phyloP scores from a whole-genome alignment of 2,113 vertebrate species.

The Solenodon paradoxus region DNA sequence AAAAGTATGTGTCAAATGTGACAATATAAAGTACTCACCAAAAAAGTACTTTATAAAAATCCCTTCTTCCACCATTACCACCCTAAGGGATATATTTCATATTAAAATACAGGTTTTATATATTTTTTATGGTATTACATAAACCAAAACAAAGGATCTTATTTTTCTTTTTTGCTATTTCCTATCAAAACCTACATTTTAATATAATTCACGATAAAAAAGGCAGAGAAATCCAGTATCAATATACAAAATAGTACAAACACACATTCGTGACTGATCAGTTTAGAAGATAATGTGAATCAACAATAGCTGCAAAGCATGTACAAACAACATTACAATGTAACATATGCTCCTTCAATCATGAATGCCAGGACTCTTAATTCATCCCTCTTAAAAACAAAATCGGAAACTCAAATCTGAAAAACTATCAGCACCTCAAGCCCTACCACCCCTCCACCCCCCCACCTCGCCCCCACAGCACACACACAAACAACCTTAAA shows the following conservation, averaged over 20 bases:
- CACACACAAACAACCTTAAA: not conserved
- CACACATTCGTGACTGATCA: not conserved
- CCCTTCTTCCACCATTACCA: constrained; percentile 14
- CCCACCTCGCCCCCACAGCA: no score
- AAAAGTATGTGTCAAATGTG: constrained; percentile 16
- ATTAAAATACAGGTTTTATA: not conserved
- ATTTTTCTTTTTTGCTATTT: not conserved
- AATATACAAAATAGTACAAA: constrained; percentile 12
- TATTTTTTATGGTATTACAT: constrained; percentile 24
- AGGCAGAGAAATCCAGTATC: constrained; percentile 17
- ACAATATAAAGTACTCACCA: not conserved
- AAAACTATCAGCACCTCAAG: not conserved
- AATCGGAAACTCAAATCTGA: constrained; percentile 9
- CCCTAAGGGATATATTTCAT: not conserved
- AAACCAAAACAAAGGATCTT: not conserved
- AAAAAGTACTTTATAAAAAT: constrained; percentile 42
- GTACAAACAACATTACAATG: not conserved
- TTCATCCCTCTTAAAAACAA: not conserved
- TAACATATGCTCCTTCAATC: not conserved
- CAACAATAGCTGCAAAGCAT: not conserved
- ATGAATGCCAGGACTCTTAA: not conserved
- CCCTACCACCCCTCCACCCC: no score
- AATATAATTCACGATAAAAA: not conserved
- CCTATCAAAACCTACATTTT: not conserved
- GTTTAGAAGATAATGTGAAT: not conserved